Percentiles rank a stretch among this genome's conserved stretches.
phyloP scores from a whole-genome alignment of 2,888 invertebrate genomes.

The Lepetodrilus schrolli region DNA sequence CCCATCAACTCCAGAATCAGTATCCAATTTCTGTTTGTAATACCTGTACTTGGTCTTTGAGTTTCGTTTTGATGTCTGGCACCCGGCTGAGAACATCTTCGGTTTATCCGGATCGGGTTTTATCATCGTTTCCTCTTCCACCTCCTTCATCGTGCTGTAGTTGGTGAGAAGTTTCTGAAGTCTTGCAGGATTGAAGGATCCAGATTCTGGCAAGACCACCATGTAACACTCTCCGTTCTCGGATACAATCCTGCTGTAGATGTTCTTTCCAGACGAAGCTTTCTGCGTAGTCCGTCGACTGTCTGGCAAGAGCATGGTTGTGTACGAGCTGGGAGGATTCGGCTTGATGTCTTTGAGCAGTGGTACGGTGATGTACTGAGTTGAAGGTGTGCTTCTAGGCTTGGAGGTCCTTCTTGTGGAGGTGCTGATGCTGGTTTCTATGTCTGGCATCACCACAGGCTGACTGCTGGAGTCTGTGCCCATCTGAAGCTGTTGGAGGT shows the following conservation, averaged over 20 bases:
- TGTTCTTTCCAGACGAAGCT: background rate
- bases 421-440: background rate
- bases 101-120: background rate
- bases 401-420: background rate
- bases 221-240: conserved; percentile 20
- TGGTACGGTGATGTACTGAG: background rate
- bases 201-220: background rate
- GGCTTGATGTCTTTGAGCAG: background rate
- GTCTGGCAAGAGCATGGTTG: background rate
- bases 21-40: background rate
- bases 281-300: background rate
- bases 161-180: background rate
- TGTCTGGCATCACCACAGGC: background rate
- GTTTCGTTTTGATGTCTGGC: conserved; percentile 4
- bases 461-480: conserved; percentile 4
- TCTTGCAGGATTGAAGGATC: background rate
- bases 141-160: background rate
- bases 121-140: background rate
- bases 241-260: conserved; percentile 2
- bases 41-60: no score
- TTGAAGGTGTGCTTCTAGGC: background rate
- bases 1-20: background rate
- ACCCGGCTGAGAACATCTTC: conserved; percentile 4
- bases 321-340: background rate
- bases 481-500: background rate